A percentile compares a stretch with the other conserved stretches of the same genome.
Conservation (phyloP, 2,113 vertebrate species). For the Cisticola juncidis region DNA sequence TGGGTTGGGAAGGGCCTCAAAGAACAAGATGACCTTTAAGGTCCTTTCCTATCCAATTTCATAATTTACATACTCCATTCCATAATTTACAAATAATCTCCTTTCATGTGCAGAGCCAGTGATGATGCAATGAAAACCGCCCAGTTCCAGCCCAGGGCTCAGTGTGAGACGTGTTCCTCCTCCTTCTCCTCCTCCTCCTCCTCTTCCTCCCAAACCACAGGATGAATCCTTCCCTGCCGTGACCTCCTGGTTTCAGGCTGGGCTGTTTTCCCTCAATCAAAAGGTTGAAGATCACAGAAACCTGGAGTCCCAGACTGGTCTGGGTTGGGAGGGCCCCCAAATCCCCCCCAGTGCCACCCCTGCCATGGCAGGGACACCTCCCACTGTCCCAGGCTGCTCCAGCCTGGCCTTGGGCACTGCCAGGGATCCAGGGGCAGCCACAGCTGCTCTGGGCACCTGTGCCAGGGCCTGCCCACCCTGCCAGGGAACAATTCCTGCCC, state of each 20-base stretch:
- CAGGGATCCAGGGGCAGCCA: not conserved
- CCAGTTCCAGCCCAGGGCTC: not conserved
- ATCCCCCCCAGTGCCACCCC: rapidly evolving
- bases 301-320: too few species aligned
- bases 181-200: not conserved
- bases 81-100: not conserved
- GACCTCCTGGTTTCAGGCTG: not conserved
- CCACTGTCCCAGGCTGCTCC: not conserved
- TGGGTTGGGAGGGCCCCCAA: rapidly evolving
- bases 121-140: not conserved
- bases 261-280: not conserved
- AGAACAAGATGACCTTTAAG: not conserved
- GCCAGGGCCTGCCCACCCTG: not conserved
- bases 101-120: not conserved
- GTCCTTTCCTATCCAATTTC: not conserved
- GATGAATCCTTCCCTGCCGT: not conserved
- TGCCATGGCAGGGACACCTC: not conserved
- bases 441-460: not conserved
- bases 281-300: too few species aligned
- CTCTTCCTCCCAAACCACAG: not conserved
- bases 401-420: not conserved
- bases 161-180: not conserved
- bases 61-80: not conserved
- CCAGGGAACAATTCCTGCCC: not conserved
- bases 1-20: not conserved